Evolutionary conservation across 2,888 invertebrate genomes (phyloP).

Genomic region (Mycalesis mineus): DNA sequence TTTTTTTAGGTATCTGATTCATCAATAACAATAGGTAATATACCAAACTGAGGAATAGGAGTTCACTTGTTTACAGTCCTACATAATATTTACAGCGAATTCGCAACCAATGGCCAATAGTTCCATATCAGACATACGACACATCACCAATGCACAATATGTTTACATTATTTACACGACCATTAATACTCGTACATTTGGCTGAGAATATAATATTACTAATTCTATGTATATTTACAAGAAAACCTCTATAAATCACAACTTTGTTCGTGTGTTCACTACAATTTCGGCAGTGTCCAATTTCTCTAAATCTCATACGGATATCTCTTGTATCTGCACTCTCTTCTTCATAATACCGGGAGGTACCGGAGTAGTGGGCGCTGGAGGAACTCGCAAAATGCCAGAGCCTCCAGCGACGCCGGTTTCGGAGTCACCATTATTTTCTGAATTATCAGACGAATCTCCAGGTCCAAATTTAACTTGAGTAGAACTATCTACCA

Average conservation of each 20-base stretch:
- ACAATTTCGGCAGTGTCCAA: conserved; percentile 64
- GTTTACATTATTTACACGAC: conserved; percentile 38
- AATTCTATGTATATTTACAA: conserved; percentile 22
- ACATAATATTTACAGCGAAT: conserved; percentile 45
- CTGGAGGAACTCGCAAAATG: conserved; percentile 68
- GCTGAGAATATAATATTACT: conserved; percentile 10
- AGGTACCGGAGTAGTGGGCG: conserved; percentile 77
- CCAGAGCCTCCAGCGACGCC: conserved; percentile 65
- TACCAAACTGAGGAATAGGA: background rate
- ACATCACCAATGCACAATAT: conserved; percentile 24
- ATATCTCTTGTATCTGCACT: conserved; percentile 95
- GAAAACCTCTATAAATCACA: conserved; percentile 49
- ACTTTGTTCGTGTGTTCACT: conserved; percentile 68
- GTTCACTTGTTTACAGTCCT: conserved; percentile 37
- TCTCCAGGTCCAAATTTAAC: conserved; percentile 70
- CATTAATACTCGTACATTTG: conserved; percentile 35
- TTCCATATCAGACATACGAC: conserved; percentile 12
- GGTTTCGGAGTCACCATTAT: conserved; percentile 62
- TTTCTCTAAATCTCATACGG: conserved; percentile 81
- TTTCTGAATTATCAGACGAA: conserved; percentile 66
- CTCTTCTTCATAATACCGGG: conserved; percentile 90
- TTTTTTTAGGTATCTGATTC: conserved; percentile 11
- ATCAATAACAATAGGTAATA: conserved; percentile 7
- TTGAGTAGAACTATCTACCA: conserved; percentile 72
- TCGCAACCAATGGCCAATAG: conserved; percentile 33